phyloP scores from a whole-genome alignment of 2,113 vertebrate species.

The Rattus rattus region DNA sequence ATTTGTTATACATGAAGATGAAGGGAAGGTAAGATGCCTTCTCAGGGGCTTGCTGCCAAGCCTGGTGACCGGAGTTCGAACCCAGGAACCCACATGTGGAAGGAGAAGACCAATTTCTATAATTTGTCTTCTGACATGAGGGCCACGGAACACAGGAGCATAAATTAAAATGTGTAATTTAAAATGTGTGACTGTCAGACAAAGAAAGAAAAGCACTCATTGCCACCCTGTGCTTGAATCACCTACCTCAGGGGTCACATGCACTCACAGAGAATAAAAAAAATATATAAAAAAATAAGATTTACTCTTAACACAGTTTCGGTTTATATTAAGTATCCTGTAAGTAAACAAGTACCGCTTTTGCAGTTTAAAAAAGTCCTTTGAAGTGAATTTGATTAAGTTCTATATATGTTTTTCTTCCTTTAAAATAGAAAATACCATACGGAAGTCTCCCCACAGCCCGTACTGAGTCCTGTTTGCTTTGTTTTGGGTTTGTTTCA shows the following conservation, averaged over 20 bases:
- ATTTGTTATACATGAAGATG: background rate
- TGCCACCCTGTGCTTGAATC: background rate
- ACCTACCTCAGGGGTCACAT: background rate
- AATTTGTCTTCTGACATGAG: background rate
- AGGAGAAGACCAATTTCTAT: background rate
- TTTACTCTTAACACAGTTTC: background rate
- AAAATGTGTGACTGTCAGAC: background rate
- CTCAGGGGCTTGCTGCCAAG: background rate
- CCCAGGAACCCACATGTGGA: background rate
- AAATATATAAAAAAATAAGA: background rate
- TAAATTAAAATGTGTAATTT: background rate
- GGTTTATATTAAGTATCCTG: background rate
- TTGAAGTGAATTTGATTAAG: slow-evolving; percentile 36
- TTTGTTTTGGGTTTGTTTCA: background rate
- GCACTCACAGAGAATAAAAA: slow-evolving; percentile 30
- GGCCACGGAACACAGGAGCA: background rate
- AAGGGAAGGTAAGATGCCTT: too few relatives aligned
- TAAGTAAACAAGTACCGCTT: background rate
- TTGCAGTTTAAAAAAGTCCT: background rate
- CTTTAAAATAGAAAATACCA: slow-evolving; percentile 58
- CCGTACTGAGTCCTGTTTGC: slow-evolving; percentile 38
- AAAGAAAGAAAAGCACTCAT: background rate
- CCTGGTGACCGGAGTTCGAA: too few relatives aligned
- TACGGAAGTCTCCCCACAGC: slow-evolving; percentile 39
- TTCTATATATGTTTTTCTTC: background rate